Evolutionary conservation across 2,113 vertebrate species (phyloP).

Genomic region (Isurus oxyrinchus): DNA sequence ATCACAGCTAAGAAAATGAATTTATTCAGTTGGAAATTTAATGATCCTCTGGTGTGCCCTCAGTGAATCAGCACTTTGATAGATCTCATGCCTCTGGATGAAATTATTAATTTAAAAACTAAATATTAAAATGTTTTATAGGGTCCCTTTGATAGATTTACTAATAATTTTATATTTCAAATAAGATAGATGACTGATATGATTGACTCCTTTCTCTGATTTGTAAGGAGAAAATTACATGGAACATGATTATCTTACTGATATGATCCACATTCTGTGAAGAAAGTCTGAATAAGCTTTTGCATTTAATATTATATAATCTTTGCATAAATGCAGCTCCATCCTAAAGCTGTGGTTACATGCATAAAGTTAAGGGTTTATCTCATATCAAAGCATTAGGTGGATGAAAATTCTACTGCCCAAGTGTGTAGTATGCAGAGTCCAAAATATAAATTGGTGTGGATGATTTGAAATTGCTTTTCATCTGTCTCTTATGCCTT

Average conservation of each 20-base stretch:
- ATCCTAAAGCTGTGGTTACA: not conserved
- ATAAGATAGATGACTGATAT: not conserved
- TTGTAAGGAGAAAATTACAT: not conserved
- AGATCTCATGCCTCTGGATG: not conserved
- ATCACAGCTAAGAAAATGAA: not conserved
- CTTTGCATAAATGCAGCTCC: not conserved
- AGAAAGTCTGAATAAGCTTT: not conserved
- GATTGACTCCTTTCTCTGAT: constrained; percentile 14
- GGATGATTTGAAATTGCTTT: constrained; percentile 2
- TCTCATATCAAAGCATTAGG: not conserved
- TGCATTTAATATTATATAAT: not conserved
- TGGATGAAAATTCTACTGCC: not conserved
- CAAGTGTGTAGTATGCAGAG: not conserved
- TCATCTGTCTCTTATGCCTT: not conserved
- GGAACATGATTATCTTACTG: not conserved
- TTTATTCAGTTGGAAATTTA: not conserved
- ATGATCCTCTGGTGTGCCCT: not conserved
- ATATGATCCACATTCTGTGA: not conserved
- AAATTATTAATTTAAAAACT: not conserved
- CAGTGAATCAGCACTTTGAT: not conserved
- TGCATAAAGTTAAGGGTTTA: not conserved
- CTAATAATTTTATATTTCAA: not conserved
- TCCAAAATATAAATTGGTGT: not conserved
- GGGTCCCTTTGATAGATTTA: not conserved
- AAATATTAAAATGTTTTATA: not conserved